A percentile compares a stretch with the other conserved stretches of the same genome.
phyloP scores from a whole-genome alignment of 2,888 invertebrate species.

The Eudasyphora cyanicolor region DNA sequence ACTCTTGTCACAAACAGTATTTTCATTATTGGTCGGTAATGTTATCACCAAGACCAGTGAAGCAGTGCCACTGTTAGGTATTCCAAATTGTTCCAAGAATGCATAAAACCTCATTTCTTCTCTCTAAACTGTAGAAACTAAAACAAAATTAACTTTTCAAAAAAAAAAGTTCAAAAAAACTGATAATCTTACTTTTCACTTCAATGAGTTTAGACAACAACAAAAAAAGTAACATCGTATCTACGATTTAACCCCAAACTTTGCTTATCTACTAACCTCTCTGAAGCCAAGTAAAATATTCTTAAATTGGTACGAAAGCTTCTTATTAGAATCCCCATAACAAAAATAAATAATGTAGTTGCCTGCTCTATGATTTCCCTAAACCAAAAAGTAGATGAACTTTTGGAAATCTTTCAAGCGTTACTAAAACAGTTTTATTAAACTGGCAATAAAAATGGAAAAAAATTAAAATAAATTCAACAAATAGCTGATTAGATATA shows the following conservation, averaged over 20 bases:
- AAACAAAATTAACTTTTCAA: constrained; percentile 15
- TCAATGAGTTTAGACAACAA: constrained; percentile 18
- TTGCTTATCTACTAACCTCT: constrained; percentile 34
- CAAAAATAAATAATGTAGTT: neutral
- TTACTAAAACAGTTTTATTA: neutral
- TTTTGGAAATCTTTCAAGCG: neutral
- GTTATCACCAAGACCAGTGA: constrained; percentile 99
- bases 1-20: constrained; percentile 99
- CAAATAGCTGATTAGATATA: neutral
- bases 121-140: constrained; percentile 24
- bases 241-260: constrained; percentile 12
- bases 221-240: too few species aligned
- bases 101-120: constrained; percentile 31
- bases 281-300: neutral
- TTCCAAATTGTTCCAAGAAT: constrained; percentile 61
- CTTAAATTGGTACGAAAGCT: neutral
- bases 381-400: neutral
- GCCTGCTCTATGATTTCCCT: neutral
- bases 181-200: constrained; percentile 24
- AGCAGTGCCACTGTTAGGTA: constrained; percentile 99
- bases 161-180: constrained; percentile 29
- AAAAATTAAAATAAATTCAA: neutral
- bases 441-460: neutral
- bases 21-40: constrained; percentile 99
- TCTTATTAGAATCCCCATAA: constrained; percentile 1